Percentiles rank a stretch among this genome's conserved stretches.
Evolutionary conservation across 2,888 invertebrate genomes (phyloP).

Genomic region (Ecliptopera silaceata): DNA sequence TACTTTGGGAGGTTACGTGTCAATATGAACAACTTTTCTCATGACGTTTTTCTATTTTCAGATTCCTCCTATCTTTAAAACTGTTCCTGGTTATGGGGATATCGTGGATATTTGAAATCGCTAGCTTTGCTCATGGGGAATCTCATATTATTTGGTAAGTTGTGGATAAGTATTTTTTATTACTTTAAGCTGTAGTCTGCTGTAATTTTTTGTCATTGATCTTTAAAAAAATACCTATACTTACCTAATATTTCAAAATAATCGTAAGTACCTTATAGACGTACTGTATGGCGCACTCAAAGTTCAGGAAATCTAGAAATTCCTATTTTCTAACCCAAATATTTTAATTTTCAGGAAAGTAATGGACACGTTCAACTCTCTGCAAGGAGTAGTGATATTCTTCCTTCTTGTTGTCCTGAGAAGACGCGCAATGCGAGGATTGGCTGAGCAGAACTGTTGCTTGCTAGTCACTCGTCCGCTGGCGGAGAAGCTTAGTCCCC

Average conservation of each 20-base stretch:
- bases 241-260: no score
- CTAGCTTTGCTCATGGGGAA: conserved; percentile 75
- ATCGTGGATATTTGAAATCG: conserved; percentile 88
- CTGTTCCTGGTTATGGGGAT: conserved; percentile 88
- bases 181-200: no score
- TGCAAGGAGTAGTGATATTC: conserved; percentile 86
- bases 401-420: conserved; percentile 83
- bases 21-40: no score
- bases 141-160: conserved; percentile 70
- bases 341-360: conserved; percentile 73
- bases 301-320: no score
- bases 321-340: neutral
- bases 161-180: no score
- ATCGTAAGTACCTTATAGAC: no score
- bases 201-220: neutral
- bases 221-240: no score
- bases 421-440: conserved; percentile 77
- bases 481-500: conserved; percentile 66
- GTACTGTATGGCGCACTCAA: no score
- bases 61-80: conserved; percentile 85
- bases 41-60: conserved; percentile 52
- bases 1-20: no score
- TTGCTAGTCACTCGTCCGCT: conserved; percentile 55
- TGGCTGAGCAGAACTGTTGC: conserved; percentile 71
- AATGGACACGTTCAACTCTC: conserved; percentile 84